These are phyloP conservation scores for Leucania comma DNA, from an alignment of 2,888 invertebrate species.

Conservation along the genomic window DNA sequence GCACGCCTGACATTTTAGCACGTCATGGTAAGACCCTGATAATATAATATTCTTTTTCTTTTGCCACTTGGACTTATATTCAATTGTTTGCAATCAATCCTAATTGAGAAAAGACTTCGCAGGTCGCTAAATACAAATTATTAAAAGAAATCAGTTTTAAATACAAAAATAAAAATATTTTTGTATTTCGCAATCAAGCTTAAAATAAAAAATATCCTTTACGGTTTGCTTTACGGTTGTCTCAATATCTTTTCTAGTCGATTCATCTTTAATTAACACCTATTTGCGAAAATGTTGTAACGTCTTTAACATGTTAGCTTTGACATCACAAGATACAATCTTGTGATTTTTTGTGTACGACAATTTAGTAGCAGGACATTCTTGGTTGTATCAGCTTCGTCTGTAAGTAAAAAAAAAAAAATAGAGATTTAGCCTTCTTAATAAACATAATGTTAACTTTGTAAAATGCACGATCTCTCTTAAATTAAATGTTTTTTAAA, in stretches of 20 bases:
- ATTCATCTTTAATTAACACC: constrained; percentile 18
- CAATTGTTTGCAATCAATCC: background rate
- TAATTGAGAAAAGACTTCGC: background rate
- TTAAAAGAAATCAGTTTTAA: no score
- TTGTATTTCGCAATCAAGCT: no score
- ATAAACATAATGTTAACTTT: background rate
- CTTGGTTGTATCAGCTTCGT: constrained; percentile 10
- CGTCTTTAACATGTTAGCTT: constrained; percentile 6
- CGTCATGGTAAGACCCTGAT: background rate
- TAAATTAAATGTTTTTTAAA: background rate
- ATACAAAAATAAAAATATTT: no score
- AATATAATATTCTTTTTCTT: background rate
- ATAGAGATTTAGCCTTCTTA: no score
- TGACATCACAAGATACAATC: no score
- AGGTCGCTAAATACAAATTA: no score
- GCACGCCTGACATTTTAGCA: no score
- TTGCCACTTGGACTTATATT: background rate
- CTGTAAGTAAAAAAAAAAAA: constrained; percentile 20
- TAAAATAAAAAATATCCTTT: background rate
- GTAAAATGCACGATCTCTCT: background rate
- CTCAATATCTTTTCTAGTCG: background rate
- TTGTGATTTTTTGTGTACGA: constrained; percentile 7
- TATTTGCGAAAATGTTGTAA: constrained; percentile 30
- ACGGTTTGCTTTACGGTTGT: background rate
- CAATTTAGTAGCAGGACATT: background rate